Conservation (phyloP, 1,140 invertebrate genomes). For the Manduca sexta region DNA sequence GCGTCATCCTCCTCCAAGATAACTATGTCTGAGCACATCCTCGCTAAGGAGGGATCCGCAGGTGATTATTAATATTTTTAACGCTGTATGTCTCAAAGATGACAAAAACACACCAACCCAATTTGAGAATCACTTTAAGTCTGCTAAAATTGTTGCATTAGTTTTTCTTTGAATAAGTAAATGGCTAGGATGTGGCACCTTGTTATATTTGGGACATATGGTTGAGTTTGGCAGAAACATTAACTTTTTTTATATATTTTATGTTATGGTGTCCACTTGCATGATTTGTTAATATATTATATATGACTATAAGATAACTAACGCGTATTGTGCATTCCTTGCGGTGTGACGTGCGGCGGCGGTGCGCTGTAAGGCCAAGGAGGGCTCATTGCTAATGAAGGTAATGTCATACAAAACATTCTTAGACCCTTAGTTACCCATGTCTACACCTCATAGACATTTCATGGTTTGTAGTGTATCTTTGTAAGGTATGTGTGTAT, state of each 20-base stretch:
- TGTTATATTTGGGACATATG: not conserved
- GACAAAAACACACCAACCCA: too few species aligned
- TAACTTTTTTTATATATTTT: too few species aligned
- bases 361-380: slow-evolving; percentile 48
- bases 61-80: slow-evolving; percentile 68
- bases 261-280: too few species aligned
- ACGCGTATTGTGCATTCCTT: slow-evolving; percentile 42
- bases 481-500: too few species aligned
- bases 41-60: slow-evolving; percentile 80
- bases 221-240: too few species aligned
- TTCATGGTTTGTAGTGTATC: not conserved
- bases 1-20: slow-evolving; percentile 86
- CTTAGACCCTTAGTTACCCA: not conserved
- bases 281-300: too few species aligned
- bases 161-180: too few species aligned
- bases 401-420: slow-evolving; percentile 29
- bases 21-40: slow-evolving; percentile 84
- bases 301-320: slow-evolving; percentile 15
- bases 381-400: slow-evolving; percentile 67
- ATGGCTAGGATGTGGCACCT: too few species aligned
- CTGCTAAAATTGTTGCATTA: too few species aligned
- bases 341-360: slow-evolving; percentile 35
- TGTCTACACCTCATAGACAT: not conserved
- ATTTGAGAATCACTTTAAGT: too few species aligned
- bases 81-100: not conserved